Evolutionary conservation across 2,113 vertebrate genomes (phyloP).

Genomic region (Spilogale gracilis): DNA sequence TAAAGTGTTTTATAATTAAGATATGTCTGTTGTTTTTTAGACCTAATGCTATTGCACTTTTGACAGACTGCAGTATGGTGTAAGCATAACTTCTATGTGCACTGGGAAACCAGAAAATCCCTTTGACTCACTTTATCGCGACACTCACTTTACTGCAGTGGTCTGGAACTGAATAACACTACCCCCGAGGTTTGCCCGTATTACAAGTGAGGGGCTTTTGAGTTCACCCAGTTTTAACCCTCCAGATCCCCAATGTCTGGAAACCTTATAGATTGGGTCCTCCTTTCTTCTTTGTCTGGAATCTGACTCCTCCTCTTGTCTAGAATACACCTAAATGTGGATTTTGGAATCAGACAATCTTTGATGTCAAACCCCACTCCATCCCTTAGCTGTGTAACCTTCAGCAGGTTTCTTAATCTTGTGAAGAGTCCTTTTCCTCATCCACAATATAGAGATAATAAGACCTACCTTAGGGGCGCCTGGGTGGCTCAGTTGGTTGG

Average conservation of each 20-base stretch:
- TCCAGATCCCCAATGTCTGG: background rate
- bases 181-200: background rate
- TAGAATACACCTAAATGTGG: background rate
- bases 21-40: background rate
- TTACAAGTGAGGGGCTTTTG: background rate
- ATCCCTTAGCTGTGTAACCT: background rate
- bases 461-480: background rate
- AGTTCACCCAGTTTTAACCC: background rate
- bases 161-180: background rate
- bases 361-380: background rate
- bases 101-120: background rate
- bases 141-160: background rate
- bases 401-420: background rate
- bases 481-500: too few species aligned
- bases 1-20: background rate
- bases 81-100: background rate
- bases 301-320: background rate
- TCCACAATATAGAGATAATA: background rate
- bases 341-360: conserved; percentile 2
- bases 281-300: background rate
- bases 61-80: background rate
- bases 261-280: background rate
- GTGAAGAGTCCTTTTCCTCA: conserved; percentile 30
- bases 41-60: background rate
- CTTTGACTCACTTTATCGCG: background rate